Evolutionary conservation across 1,140 invertebrate species (phyloP), one percentile per base, ranked within the genome.

Genomic region (Paramacrobiotus metropolitanus): DNA sequence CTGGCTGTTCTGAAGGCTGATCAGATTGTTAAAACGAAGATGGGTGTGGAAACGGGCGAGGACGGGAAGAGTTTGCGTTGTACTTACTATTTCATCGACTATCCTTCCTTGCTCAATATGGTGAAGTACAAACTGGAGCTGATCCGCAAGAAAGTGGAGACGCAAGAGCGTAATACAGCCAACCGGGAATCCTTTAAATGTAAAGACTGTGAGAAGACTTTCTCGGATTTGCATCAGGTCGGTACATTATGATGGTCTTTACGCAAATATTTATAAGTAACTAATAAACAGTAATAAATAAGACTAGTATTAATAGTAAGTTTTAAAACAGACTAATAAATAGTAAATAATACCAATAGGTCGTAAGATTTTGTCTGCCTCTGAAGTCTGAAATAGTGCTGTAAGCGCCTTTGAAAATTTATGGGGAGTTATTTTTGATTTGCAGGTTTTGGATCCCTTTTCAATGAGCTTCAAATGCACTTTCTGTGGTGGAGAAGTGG

Each of bases 91-190:
- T 3, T 4, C 24, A 0, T 2, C 29, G 1, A 44, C 29, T 62
- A 4, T 31, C 62, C 45, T 3, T 29, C 1, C 18, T 29, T 62
- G 2, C 9, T 96, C 1, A 96, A 96, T 77, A 87, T 96, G 29
- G 85, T 91, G 0, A 95, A 94, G 73, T 96, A 95, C 71, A 94
- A 95, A 76, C 74, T 96, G 67, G 90, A 95, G 75, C 78, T 91
- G 67, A 91, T 95, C 84, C 78, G 88, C 55, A 87, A 91, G 69
- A 83, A 88, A 70, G 84, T 96, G 79, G 91, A 96, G 73, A 89
- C 86, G 2, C 87, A 91, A 70, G 90, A 95, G 69, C 75, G 90
- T 60, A 86, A 92, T 75, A 87, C 86, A 1, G 94, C 90, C 1
- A 91, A 87, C 71, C 77, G 92, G 66, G 87, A 91, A 1, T 93